Conservation (phyloP, 23 tunicate genomes). For the Phallusia fumigata region DNA sequence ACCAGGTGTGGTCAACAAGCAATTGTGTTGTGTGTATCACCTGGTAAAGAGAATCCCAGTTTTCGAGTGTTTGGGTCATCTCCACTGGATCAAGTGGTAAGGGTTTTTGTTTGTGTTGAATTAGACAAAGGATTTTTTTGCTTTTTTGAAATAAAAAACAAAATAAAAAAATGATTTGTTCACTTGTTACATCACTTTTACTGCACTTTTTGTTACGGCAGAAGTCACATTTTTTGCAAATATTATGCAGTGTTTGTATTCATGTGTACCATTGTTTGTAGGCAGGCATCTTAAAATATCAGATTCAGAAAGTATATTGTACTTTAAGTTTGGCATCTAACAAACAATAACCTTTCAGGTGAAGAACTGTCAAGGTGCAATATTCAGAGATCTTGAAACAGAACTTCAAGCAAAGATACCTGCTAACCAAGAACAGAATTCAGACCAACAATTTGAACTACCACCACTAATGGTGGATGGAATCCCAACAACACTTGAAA, state of each 20-base stretch:
- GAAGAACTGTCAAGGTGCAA: slow-evolving; percentile 51
- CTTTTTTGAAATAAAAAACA: too few relatives aligned
- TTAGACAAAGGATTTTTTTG: too few relatives aligned
- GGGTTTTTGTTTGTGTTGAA: not conserved
- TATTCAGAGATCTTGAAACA: slow-evolving; percentile 66
- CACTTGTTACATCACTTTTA: too few relatives aligned
- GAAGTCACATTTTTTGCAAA: too few relatives aligned
- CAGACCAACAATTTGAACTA: slow-evolving; percentile 46
- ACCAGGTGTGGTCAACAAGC: slow-evolving; percentile 96
- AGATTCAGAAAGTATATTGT: too few relatives aligned
- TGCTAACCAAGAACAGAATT: slow-evolving; percentile 7
- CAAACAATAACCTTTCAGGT: slow-evolving; percentile 30
- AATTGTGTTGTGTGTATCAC: slow-evolving; percentile 76
- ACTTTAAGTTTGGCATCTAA: too few relatives aligned
- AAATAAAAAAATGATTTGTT: too few relatives aligned
- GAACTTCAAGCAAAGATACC: slow-evolving; percentile 56
- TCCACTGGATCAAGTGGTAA: slow-evolving; percentile 86
- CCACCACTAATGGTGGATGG: slow-evolving; percentile 79
- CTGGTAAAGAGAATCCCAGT: slow-evolving; percentile 77
- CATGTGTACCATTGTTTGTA: too few relatives aligned
- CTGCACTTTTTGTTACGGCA: too few relatives aligned
- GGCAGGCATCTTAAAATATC: too few relatives aligned
- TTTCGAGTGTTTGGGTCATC: slow-evolving; percentile 81
- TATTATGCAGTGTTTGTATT: too few relatives aligned
- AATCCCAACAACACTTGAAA: slow-evolving; percentile 77